Percentiles rank a stretch among this genome's conserved stretches.
Conservation (phyloP, 2,797 vertebrate genomes). For the Pangasius sanitwongsei region DNA sequence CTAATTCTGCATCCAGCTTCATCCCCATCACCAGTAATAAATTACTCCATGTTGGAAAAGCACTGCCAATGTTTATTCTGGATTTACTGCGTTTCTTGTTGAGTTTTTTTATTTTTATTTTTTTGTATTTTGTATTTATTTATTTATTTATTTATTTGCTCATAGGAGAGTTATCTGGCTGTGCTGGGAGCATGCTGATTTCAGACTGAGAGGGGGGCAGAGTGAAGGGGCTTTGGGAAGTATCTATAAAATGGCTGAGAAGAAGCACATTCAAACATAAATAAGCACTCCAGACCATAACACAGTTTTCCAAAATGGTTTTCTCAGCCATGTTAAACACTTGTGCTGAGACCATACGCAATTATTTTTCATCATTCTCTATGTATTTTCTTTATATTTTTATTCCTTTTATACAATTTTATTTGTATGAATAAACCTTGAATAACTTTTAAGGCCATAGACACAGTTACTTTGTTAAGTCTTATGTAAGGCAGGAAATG, state of each 20-base stretch:
- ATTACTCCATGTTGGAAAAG: neutral
- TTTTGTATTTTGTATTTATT: too few relatives aligned
- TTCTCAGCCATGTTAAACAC: neutral
- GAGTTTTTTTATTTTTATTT: too few relatives aligned
- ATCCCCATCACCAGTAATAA: neutral
- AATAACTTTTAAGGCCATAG: neutral
- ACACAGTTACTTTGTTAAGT: neutral
- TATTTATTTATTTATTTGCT: too few relatives aligned
- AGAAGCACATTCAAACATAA: neutral
- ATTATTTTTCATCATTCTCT: neutral
- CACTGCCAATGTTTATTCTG: too few relatives aligned
- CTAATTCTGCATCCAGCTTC: neutral
- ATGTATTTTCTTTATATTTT: neutral
- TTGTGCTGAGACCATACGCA: neutral
- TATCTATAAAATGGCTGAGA: neutral
- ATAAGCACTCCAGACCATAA: neutral
- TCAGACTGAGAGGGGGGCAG: too few relatives aligned
- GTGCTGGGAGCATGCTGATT: neutral
- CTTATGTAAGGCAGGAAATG: neutral
- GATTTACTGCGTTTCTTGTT: too few relatives aligned
- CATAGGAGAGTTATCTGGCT: neutral
- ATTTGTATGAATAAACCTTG: neutral
- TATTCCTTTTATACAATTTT: neutral
- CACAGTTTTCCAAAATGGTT: neutral
- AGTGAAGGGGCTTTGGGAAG: neutral